Conservation (phyloP, 2,888 invertebrate species). For the Mesoligia furuncula region DNA sequence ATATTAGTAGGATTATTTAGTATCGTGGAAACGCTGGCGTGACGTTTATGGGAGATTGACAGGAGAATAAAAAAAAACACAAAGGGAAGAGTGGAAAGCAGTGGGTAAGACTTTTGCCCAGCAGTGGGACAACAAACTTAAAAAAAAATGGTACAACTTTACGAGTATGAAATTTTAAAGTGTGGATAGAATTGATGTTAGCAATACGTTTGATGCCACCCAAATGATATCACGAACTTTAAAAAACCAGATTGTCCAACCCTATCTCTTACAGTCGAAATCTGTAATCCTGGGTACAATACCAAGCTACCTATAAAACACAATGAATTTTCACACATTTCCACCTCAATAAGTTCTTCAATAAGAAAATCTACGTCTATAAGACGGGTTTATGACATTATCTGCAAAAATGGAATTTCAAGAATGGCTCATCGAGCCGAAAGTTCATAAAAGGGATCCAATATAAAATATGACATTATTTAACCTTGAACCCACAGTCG, state of each 20-base stretch:
- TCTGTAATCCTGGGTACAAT: background rate
- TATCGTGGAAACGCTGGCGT: too few relatives aligned
- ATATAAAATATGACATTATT: constrained; percentile 41
- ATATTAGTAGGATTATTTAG: too few relatives aligned
- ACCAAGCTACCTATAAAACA: background rate
- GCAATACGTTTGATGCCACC: background rate
- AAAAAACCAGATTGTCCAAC: fast-evolving
- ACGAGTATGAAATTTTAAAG: background rate
- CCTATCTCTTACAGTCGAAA: background rate
- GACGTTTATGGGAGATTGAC: too few relatives aligned
- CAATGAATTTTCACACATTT: background rate
- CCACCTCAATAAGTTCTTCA: background rate
- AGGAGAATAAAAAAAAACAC: too few relatives aligned
- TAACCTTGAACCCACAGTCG: constrained; percentile 20
- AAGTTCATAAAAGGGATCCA: constrained; percentile 31
- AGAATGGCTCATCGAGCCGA: constrained; percentile 5
- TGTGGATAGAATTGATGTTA: too few relatives aligned
- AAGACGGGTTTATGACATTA: constrained; percentile 6
- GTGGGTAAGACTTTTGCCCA: too few relatives aligned
- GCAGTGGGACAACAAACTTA: too few relatives aligned
- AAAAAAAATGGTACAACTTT: too few relatives aligned
- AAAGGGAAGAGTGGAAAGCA: too few relatives aligned
- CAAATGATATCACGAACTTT: background rate
- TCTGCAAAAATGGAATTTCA: constrained; percentile 26
- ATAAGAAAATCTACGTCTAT: constrained; percentile 5